Evolutionary conservation across 2,888 invertebrate species (phyloP).

Genomic region (Sipha maydis): DNA sequence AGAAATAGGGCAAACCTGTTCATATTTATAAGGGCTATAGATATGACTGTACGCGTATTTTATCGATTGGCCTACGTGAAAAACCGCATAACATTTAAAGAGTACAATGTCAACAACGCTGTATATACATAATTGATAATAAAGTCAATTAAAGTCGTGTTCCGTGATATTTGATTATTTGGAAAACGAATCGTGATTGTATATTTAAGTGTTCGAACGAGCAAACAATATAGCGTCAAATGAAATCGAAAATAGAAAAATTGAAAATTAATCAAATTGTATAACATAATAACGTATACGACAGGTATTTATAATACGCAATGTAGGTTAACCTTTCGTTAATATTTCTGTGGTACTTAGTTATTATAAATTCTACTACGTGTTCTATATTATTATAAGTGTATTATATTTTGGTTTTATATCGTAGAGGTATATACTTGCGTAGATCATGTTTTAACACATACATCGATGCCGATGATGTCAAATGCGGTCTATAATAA

Average conservation of each 20-base stretch:
- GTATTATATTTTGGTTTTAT: neutral
- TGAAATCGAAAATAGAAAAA: neutral
- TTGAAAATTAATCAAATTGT: neutral
- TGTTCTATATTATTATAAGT: too few relatives aligned
- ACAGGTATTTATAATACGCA: too few relatives aligned
- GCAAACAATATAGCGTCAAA: neutral
- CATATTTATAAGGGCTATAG: slow-evolving; percentile 34
- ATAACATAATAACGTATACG: neutral
- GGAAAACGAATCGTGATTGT: neutral
- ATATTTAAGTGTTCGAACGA: neutral
- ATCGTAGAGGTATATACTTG: neutral
- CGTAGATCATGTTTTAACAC: neutral
- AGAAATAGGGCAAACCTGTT: slow-evolving; percentile 51
- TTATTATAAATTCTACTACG: neutral
- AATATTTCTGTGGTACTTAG: neutral
- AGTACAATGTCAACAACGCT: neutral
- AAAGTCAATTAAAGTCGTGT: slow-evolving; percentile 3
- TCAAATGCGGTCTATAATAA: neutral
- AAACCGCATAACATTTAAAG: slow-evolving; percentile 1
- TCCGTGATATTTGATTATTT: neutral
- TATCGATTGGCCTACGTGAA: slow-evolving; percentile 11
- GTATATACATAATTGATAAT: neutral
- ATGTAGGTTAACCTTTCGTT: neutral
- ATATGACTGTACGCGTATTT: neutral
- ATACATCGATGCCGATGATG: neutral